Conservation (phyloP, 2,113 vertebrate species). For the Oriolus oriolus region DNA sequence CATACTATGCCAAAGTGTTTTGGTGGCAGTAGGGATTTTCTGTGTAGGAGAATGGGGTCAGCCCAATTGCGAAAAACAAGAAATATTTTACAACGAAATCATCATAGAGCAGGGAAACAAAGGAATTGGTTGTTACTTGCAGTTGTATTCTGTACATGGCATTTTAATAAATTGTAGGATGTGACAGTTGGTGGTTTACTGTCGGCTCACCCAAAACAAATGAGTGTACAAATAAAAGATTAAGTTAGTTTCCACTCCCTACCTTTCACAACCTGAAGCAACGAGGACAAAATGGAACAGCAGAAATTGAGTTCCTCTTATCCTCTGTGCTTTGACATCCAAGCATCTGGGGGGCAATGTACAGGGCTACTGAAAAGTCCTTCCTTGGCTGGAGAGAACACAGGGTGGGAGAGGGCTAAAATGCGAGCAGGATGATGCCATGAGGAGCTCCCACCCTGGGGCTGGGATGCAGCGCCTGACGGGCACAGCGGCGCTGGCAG, state of each 20-base stretch:
- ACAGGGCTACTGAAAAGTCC: background rate
- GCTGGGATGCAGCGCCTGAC: accelerated
- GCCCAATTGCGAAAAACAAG: background rate
- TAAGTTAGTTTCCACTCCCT: background rate
- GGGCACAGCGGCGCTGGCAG: background rate
- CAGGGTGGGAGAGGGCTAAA: background rate
- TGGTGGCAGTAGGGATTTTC: background rate
- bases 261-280: background rate
- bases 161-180: background rate
- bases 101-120: background rate
- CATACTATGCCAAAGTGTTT: background rate
- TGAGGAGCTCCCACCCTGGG: background rate
- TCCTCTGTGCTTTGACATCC: background rate
- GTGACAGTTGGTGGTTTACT: background rate
- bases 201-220: background rate
- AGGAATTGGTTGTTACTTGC: background rate
- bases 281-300: background rate
- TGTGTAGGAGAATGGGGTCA: background rate
- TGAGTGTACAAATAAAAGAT: background rate
- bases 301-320: background rate
- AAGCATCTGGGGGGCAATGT: too few species aligned
- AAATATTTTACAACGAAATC: background rate
- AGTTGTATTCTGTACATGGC: background rate
- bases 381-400: background rate
- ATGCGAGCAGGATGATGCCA: background rate